Base-by-base conservation (phyloP, 2,113 vertebrate species). In the Prochilodus magdalenae region DNA sequence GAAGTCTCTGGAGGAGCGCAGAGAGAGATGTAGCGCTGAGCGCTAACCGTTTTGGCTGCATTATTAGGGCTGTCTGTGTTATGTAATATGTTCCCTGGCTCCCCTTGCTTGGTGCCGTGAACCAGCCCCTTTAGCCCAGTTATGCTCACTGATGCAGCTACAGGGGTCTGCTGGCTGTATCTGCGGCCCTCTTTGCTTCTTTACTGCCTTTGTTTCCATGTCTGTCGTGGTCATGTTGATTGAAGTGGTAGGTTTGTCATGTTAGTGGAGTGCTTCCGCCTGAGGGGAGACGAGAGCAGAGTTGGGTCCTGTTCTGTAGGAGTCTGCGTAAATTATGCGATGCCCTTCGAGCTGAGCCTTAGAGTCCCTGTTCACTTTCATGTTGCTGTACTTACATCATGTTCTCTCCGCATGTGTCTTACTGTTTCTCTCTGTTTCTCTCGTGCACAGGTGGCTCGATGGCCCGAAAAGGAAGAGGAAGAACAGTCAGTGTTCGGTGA, bases 401-500 rank as follows among this genome's bases (percentile, higher is more conserved):
- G 29, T 62, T 73, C 44, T 77, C 22, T 72, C 49, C 18, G 15
- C 59, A 18, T 65, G 40, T 78, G 75, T 30, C 55, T 73, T 63
- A 59, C 57, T 74, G 13, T 30, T 36, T 75, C 51, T 84, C 62
- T 80, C 11, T 74, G 1, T 65, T 29, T 71, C 33, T 26, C 29
- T 73, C 18, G 85, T 87, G 81, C 67, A 84, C 92, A 97, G 97
- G 96, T 97, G 97, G 94, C 97, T 96, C 95, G 96, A 98, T 99
- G 97, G 96, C 92, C 92, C 93, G 89, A 98, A 98, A 92, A 96
- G 97, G 94, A 98, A 98, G 94, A 97, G 97, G 93, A 98, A 98
- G 95, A 98, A 96, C 95, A 98, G 97, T 94, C 96, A 97, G 95
- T 98, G 97, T 97, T 96, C 97, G 94, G 93, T 98, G 95, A 99